Conservation (phyloP, 1,140 invertebrate species). For the Aphelinus certus region DNA sequence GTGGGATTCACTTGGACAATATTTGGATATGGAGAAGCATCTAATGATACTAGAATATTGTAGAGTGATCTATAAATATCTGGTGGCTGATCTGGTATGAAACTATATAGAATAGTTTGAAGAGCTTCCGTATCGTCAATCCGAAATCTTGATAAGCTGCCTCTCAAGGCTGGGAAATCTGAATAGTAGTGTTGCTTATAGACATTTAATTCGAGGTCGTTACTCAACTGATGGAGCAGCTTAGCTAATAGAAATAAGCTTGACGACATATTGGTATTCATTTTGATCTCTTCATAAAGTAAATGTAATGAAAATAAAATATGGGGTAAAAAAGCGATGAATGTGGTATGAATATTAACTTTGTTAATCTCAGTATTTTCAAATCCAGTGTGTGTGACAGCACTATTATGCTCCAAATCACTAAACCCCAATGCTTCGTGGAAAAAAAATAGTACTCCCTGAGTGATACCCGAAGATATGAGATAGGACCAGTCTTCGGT, state of each 20-base stretch:
- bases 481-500: conserved; percentile 84
- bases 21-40: conserved; percentile 74
- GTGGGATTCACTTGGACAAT: conserved; percentile 75
- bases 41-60: conserved; percentile 68
- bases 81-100: conserved; percentile 71
- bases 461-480: conserved; percentile 63
- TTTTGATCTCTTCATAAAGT: conserved; percentile 90
- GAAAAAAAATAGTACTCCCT: conserved; percentile 38
- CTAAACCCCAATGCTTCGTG: conserved; percentile 49
- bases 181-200: conserved; percentile 87
- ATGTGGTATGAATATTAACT: conserved; percentile 73
- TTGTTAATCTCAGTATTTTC: conserved; percentile 51
- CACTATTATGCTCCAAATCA: conserved; percentile 36
- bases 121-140: conserved; percentile 69
- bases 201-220: conserved; percentile 76
- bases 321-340: conserved; percentile 80
- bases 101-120: conserved; percentile 62
- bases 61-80: conserved; percentile 78
- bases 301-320: conserved; percentile 87
- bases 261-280: conserved; percentile 77
- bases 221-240: conserved; percentile 81
- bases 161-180: conserved; percentile 79
- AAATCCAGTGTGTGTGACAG: conserved; percentile 39
- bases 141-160: conserved; percentile 56
- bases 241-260: conserved; percentile 75